Evolutionary conservation across 2,797 vertebrate genomes (phyloP).

Genomic region (Pyrrhura leucotis): DNA sequence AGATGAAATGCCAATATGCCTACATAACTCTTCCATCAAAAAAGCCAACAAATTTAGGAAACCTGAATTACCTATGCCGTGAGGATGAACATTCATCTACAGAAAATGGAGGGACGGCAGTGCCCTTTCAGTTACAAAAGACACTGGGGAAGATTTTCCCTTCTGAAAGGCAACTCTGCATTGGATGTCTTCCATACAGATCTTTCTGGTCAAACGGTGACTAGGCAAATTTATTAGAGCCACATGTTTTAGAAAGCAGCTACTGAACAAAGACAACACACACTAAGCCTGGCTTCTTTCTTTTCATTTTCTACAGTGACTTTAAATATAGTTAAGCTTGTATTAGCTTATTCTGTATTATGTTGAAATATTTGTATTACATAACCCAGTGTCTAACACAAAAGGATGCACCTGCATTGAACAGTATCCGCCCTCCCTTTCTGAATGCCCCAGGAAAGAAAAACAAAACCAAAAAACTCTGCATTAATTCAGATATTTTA

Average conservation of each 20-base stretch:
- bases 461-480: neutral
- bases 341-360: neutral
- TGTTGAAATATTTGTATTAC: neutral
- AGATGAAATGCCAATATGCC: neutral
- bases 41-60: neutral
- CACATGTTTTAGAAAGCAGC: neutral
- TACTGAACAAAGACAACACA: accelerated
- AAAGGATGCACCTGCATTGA: neutral
- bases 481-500: neutral
- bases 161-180: neutral
- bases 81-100: neutral
- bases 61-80: neutral
- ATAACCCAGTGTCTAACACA: neutral
- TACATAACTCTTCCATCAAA: neutral
- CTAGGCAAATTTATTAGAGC: neutral
- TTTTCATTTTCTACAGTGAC: neutral
- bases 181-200: neutral
- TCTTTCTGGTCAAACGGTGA: neutral
- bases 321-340: neutral
- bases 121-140: neutral
- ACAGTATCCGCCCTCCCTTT: neutral
- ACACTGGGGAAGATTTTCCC: neutral
- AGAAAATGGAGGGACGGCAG: neutral
- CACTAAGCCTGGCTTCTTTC: neutral
- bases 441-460: neutral